Percentiles rank a stretch among this genome's conserved stretches.
Conservation (phyloP, 2,888 invertebrate species). For the Glaucopsyche alexis region DNA sequence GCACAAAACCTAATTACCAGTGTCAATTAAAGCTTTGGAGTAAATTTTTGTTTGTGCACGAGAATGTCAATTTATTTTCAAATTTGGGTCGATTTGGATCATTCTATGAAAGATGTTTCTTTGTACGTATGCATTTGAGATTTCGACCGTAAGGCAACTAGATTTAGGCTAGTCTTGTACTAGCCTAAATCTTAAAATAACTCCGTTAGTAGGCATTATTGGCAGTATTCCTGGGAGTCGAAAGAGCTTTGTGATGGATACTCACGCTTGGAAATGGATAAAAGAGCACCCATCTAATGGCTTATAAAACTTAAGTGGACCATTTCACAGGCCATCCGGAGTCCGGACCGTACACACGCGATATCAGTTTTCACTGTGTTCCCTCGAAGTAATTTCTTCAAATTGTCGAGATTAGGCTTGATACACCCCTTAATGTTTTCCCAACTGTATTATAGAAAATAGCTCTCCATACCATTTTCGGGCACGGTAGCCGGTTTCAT, state of each 20-base stretch:
- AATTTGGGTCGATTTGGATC: too few relatives aligned
- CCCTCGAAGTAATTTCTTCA: background rate
- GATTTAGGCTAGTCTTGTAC: too few relatives aligned
- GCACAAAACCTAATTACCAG: too few relatives aligned
- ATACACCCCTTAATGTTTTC: background rate
- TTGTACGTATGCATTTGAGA: too few relatives aligned
- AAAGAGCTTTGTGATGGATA: background rate
- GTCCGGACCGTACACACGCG: background rate
- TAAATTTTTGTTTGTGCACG: too few relatives aligned
- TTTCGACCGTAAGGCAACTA: too few relatives aligned
- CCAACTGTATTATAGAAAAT: background rate
- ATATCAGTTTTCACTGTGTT: background rate
- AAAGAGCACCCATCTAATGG: constrained; percentile 6
- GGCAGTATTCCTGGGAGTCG: background rate
- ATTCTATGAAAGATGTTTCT: too few relatives aligned
- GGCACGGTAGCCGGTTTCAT: too few relatives aligned
- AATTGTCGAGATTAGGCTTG: background rate
- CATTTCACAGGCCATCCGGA: background rate
- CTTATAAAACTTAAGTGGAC: constrained; percentile 8
- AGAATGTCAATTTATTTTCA: too few relatives aligned
- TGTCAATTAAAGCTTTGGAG: too few relatives aligned
- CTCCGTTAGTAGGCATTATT: background rate
- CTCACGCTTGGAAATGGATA: background rate
- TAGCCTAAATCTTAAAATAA: too few relatives aligned
- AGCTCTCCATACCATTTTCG: too few relatives aligned